Evolutionary conservation across 2,797 vertebrate species (phyloP).

Genomic region (Kryptopterus vitreolus): DNA sequence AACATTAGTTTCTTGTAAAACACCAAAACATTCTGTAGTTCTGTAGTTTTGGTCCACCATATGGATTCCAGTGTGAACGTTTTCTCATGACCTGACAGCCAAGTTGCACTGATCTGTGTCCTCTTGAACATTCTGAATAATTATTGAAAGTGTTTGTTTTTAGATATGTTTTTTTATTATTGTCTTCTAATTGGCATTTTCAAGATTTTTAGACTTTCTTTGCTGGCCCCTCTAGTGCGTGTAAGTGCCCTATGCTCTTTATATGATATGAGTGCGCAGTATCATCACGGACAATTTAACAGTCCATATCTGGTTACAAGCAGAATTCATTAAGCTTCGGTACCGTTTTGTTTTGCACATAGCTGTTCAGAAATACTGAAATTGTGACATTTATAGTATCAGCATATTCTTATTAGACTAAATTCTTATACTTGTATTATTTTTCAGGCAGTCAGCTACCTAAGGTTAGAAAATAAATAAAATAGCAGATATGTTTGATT

Average conservation of each 20-base stretch:
- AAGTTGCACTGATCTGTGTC: neutral
- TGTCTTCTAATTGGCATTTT: neutral
- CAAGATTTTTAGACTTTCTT: neutral
- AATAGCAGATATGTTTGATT: neutral
- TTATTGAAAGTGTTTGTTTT: too few relatives aligned
- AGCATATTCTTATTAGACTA: neutral
- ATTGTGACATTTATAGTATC: neutral
- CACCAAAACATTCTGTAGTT: neutral
- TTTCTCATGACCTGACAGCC: neutral
- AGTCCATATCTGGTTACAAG: neutral
- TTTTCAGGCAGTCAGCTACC: neutral
- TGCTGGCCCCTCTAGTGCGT: neutral
- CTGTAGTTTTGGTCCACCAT: neutral
- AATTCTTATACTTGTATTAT: neutral
- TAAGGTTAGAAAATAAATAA: neutral
- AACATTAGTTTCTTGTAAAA: too few relatives aligned
- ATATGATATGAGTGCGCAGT: neutral
- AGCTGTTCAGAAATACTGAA: neutral
- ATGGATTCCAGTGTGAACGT: neutral
- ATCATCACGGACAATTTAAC: neutral
- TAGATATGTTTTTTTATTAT: neutral
- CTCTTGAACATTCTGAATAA: too few relatives aligned
- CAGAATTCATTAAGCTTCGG: neutral
- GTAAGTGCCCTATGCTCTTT: neutral
- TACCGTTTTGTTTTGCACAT: neutral